Percentiles rank a stretch among this genome's conserved stretches.
Evolutionary conservation across 2,797 vertebrate species (phyloP).

Genomic region (Leuciscus waleckii): DNA sequence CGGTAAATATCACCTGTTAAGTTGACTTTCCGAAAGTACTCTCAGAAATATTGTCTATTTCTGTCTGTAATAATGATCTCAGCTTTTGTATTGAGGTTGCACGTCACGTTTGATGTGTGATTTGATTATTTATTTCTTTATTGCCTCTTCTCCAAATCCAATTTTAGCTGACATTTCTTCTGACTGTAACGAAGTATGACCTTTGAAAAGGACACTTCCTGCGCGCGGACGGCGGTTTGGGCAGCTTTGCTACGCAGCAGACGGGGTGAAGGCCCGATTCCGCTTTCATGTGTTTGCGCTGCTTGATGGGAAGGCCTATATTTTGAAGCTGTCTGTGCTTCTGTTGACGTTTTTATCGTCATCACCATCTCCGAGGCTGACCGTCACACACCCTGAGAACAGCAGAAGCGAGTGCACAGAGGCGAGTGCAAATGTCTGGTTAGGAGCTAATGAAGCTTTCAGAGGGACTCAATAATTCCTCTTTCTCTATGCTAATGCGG

Average conservation of each 20-base stretch:
- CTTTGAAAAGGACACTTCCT: constrained; percentile 65
- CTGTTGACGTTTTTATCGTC: constrained; percentile 26
- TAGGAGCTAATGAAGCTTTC: constrained; percentile 52
- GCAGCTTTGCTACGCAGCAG: neutral
- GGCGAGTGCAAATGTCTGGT: constrained; percentile 26
- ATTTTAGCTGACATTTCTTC: constrained; percentile 65
- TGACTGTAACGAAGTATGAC: constrained; percentile 59
- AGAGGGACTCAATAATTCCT: constrained; percentile 50
- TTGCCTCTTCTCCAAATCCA: constrained; percentile 54
- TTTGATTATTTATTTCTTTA: constrained; percentile 57
- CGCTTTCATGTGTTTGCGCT: neutral
- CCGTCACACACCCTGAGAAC: constrained; percentile 14
- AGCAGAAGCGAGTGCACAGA: neutral
- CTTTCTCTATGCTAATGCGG: constrained; percentile 53
- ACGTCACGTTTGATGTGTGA: constrained; percentile 48
- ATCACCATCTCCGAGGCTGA: neutral
- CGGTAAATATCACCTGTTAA: neutral
- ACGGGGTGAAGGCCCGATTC: neutral
- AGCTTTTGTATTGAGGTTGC: constrained; percentile 33
- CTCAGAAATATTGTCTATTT: constrained; percentile 17
- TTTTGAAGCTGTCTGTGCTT: neutral
- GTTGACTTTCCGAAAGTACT: neutral
- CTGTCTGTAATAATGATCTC: constrained; percentile 26
- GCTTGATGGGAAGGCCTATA: constrained; percentile 21
- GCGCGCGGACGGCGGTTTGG: constrained; percentile 18